Conservation (phyloP, 1,140 invertebrate genomes). For the Drosophila triauraria region DNA sequence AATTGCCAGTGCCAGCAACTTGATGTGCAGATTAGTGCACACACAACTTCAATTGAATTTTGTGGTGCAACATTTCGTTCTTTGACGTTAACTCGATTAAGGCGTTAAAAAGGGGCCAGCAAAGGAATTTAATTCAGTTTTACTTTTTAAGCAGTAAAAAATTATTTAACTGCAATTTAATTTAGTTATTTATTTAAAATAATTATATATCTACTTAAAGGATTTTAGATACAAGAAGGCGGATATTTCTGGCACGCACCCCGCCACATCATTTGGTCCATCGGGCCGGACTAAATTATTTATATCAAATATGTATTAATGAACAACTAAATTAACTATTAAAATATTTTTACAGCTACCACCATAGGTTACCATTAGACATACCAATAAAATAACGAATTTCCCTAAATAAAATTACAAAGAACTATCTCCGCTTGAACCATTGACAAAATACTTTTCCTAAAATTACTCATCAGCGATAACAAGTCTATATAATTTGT, state of each 20-base stretch:
- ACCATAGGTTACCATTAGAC: too few species aligned
- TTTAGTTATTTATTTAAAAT: too few species aligned
- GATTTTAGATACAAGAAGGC: too few species aligned
- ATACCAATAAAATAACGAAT: neutral
- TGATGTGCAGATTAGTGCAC: conserved; percentile 33
- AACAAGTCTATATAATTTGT: conserved; percentile 29
- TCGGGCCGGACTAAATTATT: too few species aligned
- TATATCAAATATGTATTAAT: too few species aligned
- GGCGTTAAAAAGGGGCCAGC: neutral
- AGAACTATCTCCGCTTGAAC: neutral
- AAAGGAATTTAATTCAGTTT: neutral
- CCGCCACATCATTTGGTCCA: too few species aligned
- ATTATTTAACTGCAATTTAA: neutral
- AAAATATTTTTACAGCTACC: too few species aligned
- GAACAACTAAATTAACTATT: too few species aligned
- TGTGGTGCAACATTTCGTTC: conserved; percentile 14
- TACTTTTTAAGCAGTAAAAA: neutral
- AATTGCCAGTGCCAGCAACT: conserved; percentile 30
- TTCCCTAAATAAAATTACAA: neutral
- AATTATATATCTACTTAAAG: too few species aligned
- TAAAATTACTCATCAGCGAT: conserved; percentile 5
- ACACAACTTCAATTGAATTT: conserved; percentile 20
- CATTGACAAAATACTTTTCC: conserved; percentile 1
- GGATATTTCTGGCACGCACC: too few species aligned
- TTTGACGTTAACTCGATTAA: conserved; percentile 30